Percentiles rank a stretch among this genome's conserved stretches.
Conservation (phyloP, 1,140 invertebrate species). For the Hyphantria cunea region DNA sequence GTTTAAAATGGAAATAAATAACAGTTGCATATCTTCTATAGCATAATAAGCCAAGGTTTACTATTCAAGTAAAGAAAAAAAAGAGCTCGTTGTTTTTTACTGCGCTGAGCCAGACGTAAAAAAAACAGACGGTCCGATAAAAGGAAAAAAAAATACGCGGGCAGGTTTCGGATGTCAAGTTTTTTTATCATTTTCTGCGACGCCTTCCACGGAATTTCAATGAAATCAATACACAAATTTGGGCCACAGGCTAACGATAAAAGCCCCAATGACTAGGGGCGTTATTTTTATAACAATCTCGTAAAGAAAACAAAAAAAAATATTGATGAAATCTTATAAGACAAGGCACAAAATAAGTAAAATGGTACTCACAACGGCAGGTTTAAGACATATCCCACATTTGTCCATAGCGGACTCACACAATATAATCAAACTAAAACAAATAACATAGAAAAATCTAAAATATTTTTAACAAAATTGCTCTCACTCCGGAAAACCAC, state of each 20-base stretch:
- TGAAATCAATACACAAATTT: constrained; percentile 9
- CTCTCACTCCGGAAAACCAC: constrained; percentile 58
- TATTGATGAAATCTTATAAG: constrained; percentile 54
- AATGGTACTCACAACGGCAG: constrained; percentile 63
- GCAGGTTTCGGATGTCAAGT: constrained; percentile 74
- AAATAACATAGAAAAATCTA: constrained; percentile 49
- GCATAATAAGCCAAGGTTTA: constrained; percentile 47
- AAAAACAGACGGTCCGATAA: constrained; percentile 66
- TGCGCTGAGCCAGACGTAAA: constrained; percentile 74
- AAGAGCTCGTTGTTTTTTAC: constrained; percentile 70
- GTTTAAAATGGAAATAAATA: no score
- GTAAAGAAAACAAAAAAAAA: constrained; percentile 78
- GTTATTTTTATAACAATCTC: constrained; percentile 71
- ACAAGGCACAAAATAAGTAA: constrained; percentile 32
- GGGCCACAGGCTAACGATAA: constrained; percentile 38
- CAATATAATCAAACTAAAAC: constrained; percentile 43
- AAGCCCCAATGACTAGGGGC: constrained; percentile 32
- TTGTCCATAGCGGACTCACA: constrained; percentile 64
- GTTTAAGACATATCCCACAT: constrained; percentile 73
- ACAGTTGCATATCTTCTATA: neutral
- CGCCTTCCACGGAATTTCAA: constrained; percentile 2
- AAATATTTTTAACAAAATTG: constrained; percentile 62
- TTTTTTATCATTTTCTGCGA: constrained; percentile 56
- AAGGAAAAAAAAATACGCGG: constrained; percentile 74
- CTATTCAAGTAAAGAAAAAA: constrained; percentile 58